Evolutionary conservation across 2,888 invertebrate genomes (phyloP).

Genomic region (Stenolophus ochropezus): DNA sequence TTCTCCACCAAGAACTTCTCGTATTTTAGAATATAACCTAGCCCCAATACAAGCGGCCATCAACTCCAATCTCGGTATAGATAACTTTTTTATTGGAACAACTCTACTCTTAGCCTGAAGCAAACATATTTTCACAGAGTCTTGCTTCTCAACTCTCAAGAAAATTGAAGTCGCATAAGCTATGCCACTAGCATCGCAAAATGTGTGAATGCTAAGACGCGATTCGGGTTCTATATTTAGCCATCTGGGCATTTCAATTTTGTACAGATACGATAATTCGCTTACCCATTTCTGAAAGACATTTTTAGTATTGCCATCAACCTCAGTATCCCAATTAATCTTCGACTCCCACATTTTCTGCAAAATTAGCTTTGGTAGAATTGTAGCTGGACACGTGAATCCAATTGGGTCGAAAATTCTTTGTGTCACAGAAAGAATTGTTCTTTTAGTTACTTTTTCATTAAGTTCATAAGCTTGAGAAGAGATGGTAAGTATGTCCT

Average conservation of each 20-base stretch:
- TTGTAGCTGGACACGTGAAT: slow-evolving; percentile 61
- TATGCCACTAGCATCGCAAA: slow-evolving; percentile 65
- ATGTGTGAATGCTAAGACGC: no score
- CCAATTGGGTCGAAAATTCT: slow-evolving; percentile 64
- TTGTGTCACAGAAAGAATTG: slow-evolving; percentile 60
- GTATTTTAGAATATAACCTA: no score
- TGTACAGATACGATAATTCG: no score
- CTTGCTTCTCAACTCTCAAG: slow-evolving; percentile 61
- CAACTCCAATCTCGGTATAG: slow-evolving; percentile 67
- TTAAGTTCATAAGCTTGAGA: neutral
- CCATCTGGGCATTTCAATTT: no score
- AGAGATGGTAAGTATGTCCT: neutral
- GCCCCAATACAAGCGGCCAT: slow-evolving; percentile 66
- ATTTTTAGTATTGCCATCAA: slow-evolving; percentile 54
- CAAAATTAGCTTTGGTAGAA: slow-evolving; percentile 62
- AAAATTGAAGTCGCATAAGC: slow-evolving; percentile 65
- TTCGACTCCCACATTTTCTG: no score
- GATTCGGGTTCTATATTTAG: no score
- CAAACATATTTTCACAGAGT: slow-evolving; percentile 63
- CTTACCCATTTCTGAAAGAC: no score
- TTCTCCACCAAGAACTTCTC: no score
- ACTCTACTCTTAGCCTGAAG: slow-evolving; percentile 66
- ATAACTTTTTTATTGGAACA: slow-evolving; percentile 64
- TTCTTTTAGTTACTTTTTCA: slow-evolving; percentile 20
- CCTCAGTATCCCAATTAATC: no score